Base-by-base conservation (phyloP, 2,888 invertebrate species). In the Biston stratarius region DNA sequence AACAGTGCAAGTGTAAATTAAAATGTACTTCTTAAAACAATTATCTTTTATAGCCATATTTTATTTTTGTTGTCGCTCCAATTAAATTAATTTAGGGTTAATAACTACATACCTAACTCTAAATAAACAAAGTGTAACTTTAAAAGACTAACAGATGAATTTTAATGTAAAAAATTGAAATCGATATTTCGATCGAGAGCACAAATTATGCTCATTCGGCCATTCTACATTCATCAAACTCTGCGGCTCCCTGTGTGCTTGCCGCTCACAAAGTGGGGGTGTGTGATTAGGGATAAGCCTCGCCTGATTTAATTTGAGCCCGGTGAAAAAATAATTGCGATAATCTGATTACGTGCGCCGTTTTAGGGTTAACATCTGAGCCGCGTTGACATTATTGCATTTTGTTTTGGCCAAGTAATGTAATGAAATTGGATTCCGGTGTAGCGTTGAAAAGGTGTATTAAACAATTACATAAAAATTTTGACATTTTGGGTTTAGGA, bases 251-350 rank as follows among this genome's bases (percentile, higher is more conserved):
- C 47, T 67, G 67, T 72, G 63, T 70, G 72, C 62, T 72, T 51
- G 65, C 65, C 70, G 62, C 64, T 72, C 67, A 61, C 64, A 73
- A 69, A 73, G 73, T 73, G 75, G 75, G 72, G 72, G 69, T 72
- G 69, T 71, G 58, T 73, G 73, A 73, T 73, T 75, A 73, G 75
- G 73, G 73, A 70, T 73, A 71, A 75, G 72, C 65, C 56, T 67
- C 69, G 72, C 67, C 67, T 73, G 75, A 75, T 75, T 75, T 73
- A 75, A 75, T 75, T 73, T 70, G 71, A 69, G 47, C 69, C 67
- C 68, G 70, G 73, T 75, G 75, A 75, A 75, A 75, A 75, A 73
- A 75, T 75, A 75, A 73, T 75, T 75, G 75, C 65, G 73, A 71
- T 75, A 75, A 75, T 75, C 72, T 73, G 72, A 73, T 75, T 73